A percentile compares a stretch with the other conserved stretches of the same genome.
phyloP scores from a whole-genome alignment of 2,113 vertebrate species.

The Copsychus sechellarum region DNA sequence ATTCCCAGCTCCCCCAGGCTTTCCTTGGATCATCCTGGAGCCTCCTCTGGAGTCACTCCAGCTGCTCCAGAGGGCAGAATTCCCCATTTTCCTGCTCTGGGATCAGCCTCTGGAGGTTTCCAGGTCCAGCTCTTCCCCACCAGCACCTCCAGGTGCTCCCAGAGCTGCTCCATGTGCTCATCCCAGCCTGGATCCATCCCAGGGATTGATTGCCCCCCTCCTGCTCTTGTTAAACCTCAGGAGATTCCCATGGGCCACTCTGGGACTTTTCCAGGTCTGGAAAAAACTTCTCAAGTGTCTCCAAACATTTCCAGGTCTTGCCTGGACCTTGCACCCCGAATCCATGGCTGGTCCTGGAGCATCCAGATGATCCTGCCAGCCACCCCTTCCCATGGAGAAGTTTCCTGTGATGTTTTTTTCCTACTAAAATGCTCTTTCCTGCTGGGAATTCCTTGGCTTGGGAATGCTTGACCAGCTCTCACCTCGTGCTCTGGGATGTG shows the following conservation, averaged over 20 bases:
- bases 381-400: accelerated
- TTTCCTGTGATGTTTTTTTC: not conserved
- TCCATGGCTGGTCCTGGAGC: not conserved
- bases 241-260: not conserved
- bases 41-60: not conserved
- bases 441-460: not conserved
- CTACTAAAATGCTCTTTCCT: not conserved
- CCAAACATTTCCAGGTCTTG: not conserved
- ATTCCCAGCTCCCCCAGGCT: not conserved
- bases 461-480: accelerated
- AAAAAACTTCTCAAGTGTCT: not conserved
- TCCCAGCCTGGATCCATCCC: not conserved
- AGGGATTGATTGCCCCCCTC: accelerated
- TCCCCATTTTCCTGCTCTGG: not conserved
- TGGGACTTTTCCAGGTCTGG: not conserved
- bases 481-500: accelerated
- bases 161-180: not conserved
- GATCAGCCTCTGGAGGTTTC: not conserved
- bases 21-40: not conserved
- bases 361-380: accelerated
- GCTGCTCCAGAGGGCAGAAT: not conserved
- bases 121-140: not conserved
- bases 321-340: not conserved
- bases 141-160: not conserved
- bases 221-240: not conserved